A percentile compares a stretch with the other conserved stretches of the same genome.
These are phyloP conservation scores for Aplysina aerophoba DNA, from an alignment of 37 sponge, comb jelly and placozoan genomes.

Conservation along the genomic window DNA sequence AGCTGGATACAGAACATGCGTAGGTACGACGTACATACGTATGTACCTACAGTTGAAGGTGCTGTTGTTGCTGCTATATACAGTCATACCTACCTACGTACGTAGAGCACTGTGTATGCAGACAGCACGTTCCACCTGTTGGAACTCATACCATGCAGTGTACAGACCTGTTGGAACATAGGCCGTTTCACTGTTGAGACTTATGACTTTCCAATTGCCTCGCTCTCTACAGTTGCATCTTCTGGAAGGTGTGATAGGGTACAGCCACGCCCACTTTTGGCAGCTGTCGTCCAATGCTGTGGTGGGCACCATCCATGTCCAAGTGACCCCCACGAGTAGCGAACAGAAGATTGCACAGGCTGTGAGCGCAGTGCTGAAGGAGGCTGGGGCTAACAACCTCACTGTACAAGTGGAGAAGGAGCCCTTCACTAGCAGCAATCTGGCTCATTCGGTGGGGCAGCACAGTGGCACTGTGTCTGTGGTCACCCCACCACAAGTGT, in stretches of 20 bases:
- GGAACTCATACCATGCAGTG: too few species aligned
- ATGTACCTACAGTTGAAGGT: too few species aligned
- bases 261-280: conserved; percentile 91
- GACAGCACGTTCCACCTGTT: too few species aligned
- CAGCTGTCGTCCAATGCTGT: conserved; percentile 65
- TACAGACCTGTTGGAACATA: too few species aligned
- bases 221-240: conserved; percentile 54
- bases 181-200: too few species aligned
- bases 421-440: conserved; percentile 44
- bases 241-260: conserved; percentile 80
- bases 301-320: conserved; percentile 84
- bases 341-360: conserved; percentile 82
- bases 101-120: too few species aligned
- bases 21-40: too few species aligned
- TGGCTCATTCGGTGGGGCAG: not conserved
- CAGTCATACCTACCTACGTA: too few species aligned
- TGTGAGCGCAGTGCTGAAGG: conserved; percentile 77
- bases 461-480: not conserved
- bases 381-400: conserved; percentile 63
- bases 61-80: too few species aligned
- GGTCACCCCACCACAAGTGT: conserved; percentile 72
- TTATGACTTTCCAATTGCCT: too few species aligned
- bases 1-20: too few species aligned
- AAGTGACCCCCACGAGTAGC: conserved; percentile 76
- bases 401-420: conserved; percentile 96